These are phyloP conservation scores for Diacarnus erythraeanus DNA, from an alignment of 37 sponge, comb jelly and placozoan species.

Conservation along the genomic window DNA sequence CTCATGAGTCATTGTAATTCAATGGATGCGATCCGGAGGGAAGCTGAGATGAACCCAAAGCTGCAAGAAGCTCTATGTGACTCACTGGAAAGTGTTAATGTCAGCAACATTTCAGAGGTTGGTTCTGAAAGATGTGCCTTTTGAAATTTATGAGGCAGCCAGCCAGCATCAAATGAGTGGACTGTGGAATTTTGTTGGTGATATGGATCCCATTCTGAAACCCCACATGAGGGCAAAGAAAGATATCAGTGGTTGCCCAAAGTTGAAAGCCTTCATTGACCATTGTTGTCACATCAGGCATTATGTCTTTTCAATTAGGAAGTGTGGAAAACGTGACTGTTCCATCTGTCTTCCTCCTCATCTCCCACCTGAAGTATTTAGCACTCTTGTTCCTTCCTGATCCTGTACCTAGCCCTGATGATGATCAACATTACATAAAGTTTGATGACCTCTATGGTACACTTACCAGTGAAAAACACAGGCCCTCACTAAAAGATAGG, in stretches of 20 bases:
- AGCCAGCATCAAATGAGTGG: no score
- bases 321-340: slow-evolving; percentile 26
- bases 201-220: no score
- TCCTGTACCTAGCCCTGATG: background rate
- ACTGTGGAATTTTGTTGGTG: background rate
- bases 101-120: no score
- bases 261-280: no score
- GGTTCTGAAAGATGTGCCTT: no score
- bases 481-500: background rate
- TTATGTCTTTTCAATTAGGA: slow-evolving; percentile 27
- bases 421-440: slow-evolving; percentile 9
- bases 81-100: slow-evolving; percentile 4
- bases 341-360: slow-evolving; percentile 5
- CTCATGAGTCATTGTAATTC: slow-evolving; percentile 20
- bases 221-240: no score
- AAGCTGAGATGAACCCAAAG: background rate
- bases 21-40: background rate
- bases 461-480: background rate
- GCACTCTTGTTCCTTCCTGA: background rate
- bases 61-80: slow-evolving; percentile 9
- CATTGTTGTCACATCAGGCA: slow-evolving; percentile 1
- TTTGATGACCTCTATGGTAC: slow-evolving; percentile 10
- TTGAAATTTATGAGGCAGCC: no score
- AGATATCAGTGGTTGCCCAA: no score
- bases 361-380: slow-evolving; percentile 2